A percentile compares a stretch with the other conserved stretches of the same genome.
phyloP scores from a whole-genome alignment of 2,888 invertebrate genomes.

The Oxytorus armatus region DNA sequence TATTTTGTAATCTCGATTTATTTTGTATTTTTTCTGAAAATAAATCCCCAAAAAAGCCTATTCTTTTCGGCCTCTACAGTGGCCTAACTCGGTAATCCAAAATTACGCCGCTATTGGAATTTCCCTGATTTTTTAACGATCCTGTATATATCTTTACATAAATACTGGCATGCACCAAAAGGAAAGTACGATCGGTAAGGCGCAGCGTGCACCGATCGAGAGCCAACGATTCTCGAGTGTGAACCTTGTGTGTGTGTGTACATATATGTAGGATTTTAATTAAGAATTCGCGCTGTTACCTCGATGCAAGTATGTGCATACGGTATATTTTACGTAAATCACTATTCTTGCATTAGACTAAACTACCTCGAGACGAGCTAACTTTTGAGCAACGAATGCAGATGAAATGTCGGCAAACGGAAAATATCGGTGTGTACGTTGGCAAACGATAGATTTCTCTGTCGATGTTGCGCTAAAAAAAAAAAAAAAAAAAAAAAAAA shows the following conservation, averaged over 20 bases:
- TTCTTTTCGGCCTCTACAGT: too few relatives aligned
- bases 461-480: background rate
- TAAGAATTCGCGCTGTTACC: slow-evolving; percentile 54
- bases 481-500: too few relatives aligned
- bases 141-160: background rate
- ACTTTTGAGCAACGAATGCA: background rate
- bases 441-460: slow-evolving; percentile 5
- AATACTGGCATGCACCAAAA: slow-evolving; percentile 65
- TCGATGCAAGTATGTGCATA: slow-evolving; percentile 53
- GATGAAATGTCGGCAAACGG: slow-evolving; percentile 10
- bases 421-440: slow-evolving; percentile 2
- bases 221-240: slow-evolving; percentile 5
- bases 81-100: too few relatives aligned
- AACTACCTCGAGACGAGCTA: slow-evolving; percentile 12
- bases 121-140: background rate
- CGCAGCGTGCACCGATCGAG: slow-evolving; percentile 28
- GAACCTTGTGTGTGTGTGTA: slow-evolving; percentile 59
- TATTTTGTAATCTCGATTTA: too few relatives aligned
- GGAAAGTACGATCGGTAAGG: slow-evolving; percentile 60
- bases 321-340: slow-evolving; percentile 61
- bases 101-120: background rate
- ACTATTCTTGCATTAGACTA: slow-evolving; percentile 49
- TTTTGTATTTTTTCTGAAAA: too few relatives aligned
- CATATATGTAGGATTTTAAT: slow-evolving; percentile 22
- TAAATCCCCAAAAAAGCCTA: too few relatives aligned